These are phyloP conservation scores for Pangasius macronema DNA, from an alignment of 2,797 vertebrate genomes.

Conservation along the genomic window DNA sequence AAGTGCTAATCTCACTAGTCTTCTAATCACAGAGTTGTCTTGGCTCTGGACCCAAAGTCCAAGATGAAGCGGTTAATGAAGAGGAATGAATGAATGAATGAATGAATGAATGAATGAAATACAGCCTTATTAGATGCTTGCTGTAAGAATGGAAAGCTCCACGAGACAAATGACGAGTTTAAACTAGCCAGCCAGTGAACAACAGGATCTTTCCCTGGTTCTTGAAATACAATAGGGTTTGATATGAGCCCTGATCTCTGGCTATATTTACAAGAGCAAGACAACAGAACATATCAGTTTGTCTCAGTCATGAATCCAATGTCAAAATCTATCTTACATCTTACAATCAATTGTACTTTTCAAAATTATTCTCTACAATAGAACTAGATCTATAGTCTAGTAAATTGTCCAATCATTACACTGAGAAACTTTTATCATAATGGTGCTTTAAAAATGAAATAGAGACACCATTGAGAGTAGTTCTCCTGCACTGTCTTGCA, in stretches of 20 bases:
- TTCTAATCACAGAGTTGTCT: background rate
- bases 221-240: constrained; percentile 1
- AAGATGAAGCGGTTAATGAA: background rate
- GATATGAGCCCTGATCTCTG: constrained; percentile 5
- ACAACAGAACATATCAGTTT: constrained; percentile 22
- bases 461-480: constrained; percentile 29
- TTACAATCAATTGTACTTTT: background rate
- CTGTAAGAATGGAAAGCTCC: background rate
- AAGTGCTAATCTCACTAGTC: background rate
- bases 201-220: background rate
- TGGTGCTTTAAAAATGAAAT: constrained; percentile 24
- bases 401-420: background rate
- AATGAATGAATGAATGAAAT: background rate
- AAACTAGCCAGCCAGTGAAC: constrained; percentile 10
- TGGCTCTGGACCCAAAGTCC: background rate
- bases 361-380: background rate
- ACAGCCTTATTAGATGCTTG: no score
- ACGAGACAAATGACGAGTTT: constrained; percentile 8
- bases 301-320: background rate
- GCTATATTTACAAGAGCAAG: constrained; percentile 49
- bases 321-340: background rate
- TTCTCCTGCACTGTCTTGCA: background rate
- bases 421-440: constrained; percentile 5
- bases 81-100: background rate
- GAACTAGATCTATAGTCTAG: background rate